Evolutionary conservation across 2,888 invertebrate species (phyloP), one percentile per base, ranked within the genome.

Genomic region (Pyrocoelia pectoralis): DNA sequence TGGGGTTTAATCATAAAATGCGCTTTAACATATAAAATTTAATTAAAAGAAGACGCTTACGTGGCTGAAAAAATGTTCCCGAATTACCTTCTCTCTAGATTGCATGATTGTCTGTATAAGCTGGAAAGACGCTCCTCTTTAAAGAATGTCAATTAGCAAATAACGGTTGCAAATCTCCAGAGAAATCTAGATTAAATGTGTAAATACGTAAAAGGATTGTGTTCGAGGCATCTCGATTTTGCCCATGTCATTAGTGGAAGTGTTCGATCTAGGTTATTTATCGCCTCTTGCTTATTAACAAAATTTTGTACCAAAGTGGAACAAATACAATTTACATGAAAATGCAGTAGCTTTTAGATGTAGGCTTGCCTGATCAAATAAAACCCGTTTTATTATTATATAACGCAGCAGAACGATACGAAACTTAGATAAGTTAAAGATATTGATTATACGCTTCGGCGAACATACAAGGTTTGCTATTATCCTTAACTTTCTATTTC

Each of bases 381-480:
- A 24, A 58, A 55, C 58, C 58, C 53, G 53, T 55, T 58, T 58
- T 59, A 63, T 63, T 65, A 65, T 65, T 60, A 56, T 65, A 65
- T 56, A 56, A 65, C 60, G 51, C 48, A n/a, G n/a, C n/a, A 56
- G 56, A 60, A 65, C 51, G 65, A 65, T 60, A 56, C 58, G 48
- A 62, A 63, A 65, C 56, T 56, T 52, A 61, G 71, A 71, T 68
- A 71, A 71, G 61, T 70, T 62, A 64, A 67, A 67, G 71, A 70
- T 71, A 71, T 70, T 70, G 71, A 71, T 71, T 71, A 70, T 64
- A 61, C 70, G 70, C 67, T 65, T 68, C 68, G 64, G 54, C 62
- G 68, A 68, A 68, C 69, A 63, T 66, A 68, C 66, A 71, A 68
- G 71, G 68, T 71, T 71, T 68, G 67, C 65, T 68, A 67, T 63